These are phyloP conservation scores for Paratrypauchen microcephalus DNA, from an alignment of 2,797 vertebrate genomes.

Conservation along the genomic window DNA sequence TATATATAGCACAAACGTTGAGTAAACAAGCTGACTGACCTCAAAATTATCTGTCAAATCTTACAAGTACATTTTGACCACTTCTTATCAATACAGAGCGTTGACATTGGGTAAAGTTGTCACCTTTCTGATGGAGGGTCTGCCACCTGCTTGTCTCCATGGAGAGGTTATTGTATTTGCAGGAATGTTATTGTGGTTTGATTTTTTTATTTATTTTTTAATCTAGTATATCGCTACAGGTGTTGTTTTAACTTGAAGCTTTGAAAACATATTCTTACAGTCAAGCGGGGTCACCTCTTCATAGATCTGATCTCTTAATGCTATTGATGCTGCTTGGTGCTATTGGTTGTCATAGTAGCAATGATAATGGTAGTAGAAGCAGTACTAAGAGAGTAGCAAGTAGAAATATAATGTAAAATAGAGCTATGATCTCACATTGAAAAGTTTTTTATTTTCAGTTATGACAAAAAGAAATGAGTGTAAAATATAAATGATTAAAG, in stretches of 20 bases:
- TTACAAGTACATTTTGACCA: neutral
- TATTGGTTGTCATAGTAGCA: no score
- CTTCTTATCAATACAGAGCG: neutral
- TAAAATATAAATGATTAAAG: no score
- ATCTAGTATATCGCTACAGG: no score
- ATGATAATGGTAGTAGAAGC: no score
- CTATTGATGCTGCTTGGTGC: no score
- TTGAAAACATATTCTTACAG: no score
- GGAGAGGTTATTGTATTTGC: neutral
- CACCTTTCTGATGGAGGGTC: neutral
- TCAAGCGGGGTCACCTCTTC: neutral
- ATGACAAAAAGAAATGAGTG: no score
- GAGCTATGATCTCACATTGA: neutral
- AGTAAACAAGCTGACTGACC: constrained; percentile 14
- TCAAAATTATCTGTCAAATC: neutral
- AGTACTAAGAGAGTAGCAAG: no score
- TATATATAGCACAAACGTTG: constrained; percentile 22
- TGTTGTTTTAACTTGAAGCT: no score
- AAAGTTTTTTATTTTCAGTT: neutral
- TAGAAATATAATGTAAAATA: neutral
- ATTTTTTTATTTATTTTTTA: no score
- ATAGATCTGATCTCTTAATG: no score
- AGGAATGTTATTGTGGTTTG: no score
- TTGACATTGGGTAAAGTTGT: neutral
- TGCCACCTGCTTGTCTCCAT: neutral